Conservation (phyloP, 2,888 invertebrate species). For the Diarsia mendica region DNA sequence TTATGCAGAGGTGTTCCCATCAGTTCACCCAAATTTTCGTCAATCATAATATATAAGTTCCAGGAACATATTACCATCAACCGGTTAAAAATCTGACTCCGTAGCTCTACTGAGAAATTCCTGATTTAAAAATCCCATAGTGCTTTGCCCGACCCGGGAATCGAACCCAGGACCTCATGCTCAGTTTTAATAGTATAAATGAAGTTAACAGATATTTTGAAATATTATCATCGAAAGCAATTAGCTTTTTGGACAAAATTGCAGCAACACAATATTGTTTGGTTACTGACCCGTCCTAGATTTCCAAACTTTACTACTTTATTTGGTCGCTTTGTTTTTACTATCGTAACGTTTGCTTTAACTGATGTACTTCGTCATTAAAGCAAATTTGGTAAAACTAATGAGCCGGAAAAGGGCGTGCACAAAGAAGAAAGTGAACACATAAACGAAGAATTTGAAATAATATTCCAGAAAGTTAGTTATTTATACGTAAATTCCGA, state of each 20-base stretch:
- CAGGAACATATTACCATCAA: too few relatives aligned
- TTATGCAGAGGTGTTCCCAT: too few relatives aligned
- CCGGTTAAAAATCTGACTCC: too few relatives aligned
- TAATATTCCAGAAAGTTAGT: constrained; percentile 36
- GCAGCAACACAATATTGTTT: neutral
- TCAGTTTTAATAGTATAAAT: too few relatives aligned
- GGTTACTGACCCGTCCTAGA: constrained; percentile 2
- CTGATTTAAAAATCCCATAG: too few relatives aligned
- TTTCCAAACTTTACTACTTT: constrained; percentile 10
- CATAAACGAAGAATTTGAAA: constrained; percentile 23
- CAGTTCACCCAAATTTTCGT: too few relatives aligned
- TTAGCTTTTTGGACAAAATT: constrained; percentile 15
- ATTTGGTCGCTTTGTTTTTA: constrained; percentile 15
- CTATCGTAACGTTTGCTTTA: neutral
- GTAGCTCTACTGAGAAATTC: too few relatives aligned
- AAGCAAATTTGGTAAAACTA: constrained; percentile 11
- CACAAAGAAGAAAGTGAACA: constrained; percentile 26
- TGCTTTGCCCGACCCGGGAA: too few relatives aligned
- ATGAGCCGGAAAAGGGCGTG: constrained; percentile 29
- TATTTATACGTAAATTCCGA: constrained; percentile 48
- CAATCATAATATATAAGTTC: too few relatives aligned
- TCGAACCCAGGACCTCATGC: too few relatives aligned
- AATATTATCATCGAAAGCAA: constrained; percentile 4
- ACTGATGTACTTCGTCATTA: neutral
- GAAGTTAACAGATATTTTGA: neutral